Conservation (phyloP, 2,888 invertebrate genomes). For the Caradrina kadenii region DNA sequence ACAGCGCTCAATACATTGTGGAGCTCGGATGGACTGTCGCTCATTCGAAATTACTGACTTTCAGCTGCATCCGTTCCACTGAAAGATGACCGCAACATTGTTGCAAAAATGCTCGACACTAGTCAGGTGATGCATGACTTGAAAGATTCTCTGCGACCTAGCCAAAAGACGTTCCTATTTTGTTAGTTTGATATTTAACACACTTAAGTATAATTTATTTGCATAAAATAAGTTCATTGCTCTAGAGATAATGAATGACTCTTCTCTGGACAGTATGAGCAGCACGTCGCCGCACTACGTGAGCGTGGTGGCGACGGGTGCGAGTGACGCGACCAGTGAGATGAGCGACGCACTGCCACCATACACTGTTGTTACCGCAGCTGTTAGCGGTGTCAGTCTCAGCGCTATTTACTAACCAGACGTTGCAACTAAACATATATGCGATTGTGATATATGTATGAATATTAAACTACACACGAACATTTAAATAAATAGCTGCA, state of each 20-base stretch:
- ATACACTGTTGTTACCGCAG: conserved; percentile 17
- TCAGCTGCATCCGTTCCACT: no score
- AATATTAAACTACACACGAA: conserved; percentile 20
- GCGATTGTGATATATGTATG: conserved; percentile 5
- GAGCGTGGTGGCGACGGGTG: not conserved
- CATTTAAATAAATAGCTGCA: conserved; percentile 21
- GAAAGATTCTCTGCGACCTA: not conserved
- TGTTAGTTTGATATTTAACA: not conserved
- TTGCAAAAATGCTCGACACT: no score
- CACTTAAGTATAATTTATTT: not conserved
- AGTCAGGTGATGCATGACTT: not conserved
- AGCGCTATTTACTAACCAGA: conserved; percentile 1
- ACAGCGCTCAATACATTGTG: not conserved
- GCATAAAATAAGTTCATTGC: not conserved
- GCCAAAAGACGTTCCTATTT: not conserved
- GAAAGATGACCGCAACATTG: not conserved
- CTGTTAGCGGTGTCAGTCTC: conserved; percentile 4
- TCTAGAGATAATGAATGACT: not conserved
- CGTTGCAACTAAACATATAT: conserved; percentile 20
- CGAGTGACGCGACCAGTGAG: not conserved
- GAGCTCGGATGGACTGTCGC: not conserved
- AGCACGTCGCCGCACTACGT: not conserved
- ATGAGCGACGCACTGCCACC: not conserved
- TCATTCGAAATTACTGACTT: not conserved
- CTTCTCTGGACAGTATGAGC: not conserved